phyloP scores from a whole-genome alignment of 1,140 invertebrate species.

The Drosophila persimilis region DNA sequence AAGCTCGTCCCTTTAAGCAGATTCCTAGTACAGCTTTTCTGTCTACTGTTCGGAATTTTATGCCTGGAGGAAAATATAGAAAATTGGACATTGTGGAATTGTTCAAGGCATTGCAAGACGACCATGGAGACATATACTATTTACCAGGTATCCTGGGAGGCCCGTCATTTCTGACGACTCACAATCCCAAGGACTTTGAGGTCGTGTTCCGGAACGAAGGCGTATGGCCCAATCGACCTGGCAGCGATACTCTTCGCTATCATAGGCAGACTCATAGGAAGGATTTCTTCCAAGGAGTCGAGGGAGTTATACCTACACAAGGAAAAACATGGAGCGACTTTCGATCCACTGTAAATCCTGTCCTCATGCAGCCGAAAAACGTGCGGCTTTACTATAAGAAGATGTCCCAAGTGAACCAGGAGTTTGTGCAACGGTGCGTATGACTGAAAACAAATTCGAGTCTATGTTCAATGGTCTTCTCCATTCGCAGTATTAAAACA shows the following conservation, averaged over 20 bases:
- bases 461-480: slow-evolving; percentile 10
- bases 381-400: slow-evolving; percentile 82
- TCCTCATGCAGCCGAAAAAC: slow-evolving; percentile 84
- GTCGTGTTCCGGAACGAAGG: slow-evolving; percentile 69
- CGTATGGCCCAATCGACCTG: slow-evolving; percentile 67
- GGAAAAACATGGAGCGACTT: slow-evolving; percentile 68
- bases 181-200: slow-evolving; percentile 72
- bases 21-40: slow-evolving; percentile 28
- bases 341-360: slow-evolving; percentile 82
- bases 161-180: slow-evolving; percentile 40
- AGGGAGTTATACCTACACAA: slow-evolving; percentile 59
- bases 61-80: slow-evolving; percentile 71
- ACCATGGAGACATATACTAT: slow-evolving; percentile 59
- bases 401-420: slow-evolving; percentile 82
- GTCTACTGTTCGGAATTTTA: slow-evolving; percentile 25
- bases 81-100: slow-evolving; percentile 51
- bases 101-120: slow-evolving; percentile 29
- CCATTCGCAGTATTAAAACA: slow-evolving; percentile 80
- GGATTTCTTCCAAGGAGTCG: slow-evolving; percentile 63
- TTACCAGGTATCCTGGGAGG: slow-evolving; percentile 59
- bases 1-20: slow-evolving; percentile 50
- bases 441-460: slow-evolving; percentile 58
- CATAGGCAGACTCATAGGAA: slow-evolving; percentile 56
- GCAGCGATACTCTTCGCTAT: slow-evolving; percentile 54
- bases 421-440: slow-evolving; percentile 63